phyloP scores from a whole-genome alignment of 2,888 invertebrate genomes.

The Helicoverpa assulta region DNA sequence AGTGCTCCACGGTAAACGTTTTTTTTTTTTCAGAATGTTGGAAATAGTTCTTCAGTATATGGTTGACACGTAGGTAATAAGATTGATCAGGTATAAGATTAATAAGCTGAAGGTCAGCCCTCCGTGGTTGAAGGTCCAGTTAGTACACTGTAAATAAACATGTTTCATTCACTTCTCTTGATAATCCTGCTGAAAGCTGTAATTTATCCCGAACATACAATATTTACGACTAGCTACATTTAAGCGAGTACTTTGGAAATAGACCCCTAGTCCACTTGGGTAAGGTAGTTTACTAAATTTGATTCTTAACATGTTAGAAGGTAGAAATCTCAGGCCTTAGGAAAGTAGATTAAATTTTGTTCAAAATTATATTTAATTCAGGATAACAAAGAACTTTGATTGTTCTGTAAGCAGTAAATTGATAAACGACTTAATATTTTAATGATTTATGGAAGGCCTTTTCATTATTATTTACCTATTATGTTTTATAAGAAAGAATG shows the following conservation, averaged over 20 bases:
- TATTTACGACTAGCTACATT: not conserved
- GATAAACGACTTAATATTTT: constrained; percentile 29
- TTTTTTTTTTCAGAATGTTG: too few species aligned
- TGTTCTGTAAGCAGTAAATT: constrained; percentile 18
- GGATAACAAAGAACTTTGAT: constrained; percentile 15
- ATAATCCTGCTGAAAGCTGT: not conserved
- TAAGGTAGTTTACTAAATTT: constrained; percentile 22
- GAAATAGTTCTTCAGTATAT: too few species aligned
- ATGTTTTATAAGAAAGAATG: constrained; percentile 3
- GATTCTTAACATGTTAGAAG: constrained; percentile 5
- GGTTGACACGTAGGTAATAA: too few species aligned
- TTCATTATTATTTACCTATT: constrained; percentile 22
- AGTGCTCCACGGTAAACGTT: too few species aligned
- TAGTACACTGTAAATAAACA: too few species aligned
- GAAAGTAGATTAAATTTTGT: not conserved
- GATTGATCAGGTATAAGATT: too few species aligned
- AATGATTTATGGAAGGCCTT: constrained; percentile 17
- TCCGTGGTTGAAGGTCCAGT: too few species aligned
- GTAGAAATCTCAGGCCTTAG: not conserved
- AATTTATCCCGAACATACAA: not conserved
- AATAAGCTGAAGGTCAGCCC: too few species aligned
- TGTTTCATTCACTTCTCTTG: too few species aligned
- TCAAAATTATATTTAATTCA: constrained; percentile 16
- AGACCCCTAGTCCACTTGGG: constrained; percentile 6
- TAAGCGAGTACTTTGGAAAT: constrained; percentile 17